These are phyloP conservation scores for Leptocoma aspasia DNA, from an alignment of 2,113 vertebrate species.

Conservation along the genomic window DNA sequence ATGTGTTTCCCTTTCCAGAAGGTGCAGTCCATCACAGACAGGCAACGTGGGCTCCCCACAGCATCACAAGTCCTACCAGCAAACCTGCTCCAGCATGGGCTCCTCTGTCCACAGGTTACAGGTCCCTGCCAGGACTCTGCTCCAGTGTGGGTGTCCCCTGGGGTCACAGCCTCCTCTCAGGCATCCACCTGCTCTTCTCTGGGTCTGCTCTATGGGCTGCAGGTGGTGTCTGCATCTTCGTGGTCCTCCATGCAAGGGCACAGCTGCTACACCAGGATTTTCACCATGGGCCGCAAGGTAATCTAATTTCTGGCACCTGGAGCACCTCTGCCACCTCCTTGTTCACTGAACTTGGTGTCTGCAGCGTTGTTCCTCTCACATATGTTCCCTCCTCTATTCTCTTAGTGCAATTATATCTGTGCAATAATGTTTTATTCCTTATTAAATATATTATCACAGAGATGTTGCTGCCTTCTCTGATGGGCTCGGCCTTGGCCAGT, in stretches of 20 bases:
- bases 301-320: background rate
- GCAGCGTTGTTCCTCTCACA: background rate
- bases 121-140: too few relatives aligned
- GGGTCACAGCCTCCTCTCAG: background rate
- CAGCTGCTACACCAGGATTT: background rate
- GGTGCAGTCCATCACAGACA: background rate
- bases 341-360: background rate
- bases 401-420: background rate
- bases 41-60: accelerated
- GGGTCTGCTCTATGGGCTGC: background rate
- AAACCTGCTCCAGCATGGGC: background rate
- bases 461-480: background rate
- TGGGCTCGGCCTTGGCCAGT: too few relatives aligned
- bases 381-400: background rate
- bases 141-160: accelerated
- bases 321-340: background rate
- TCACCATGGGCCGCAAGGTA: background rate
- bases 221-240: accelerated
- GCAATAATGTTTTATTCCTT: background rate
- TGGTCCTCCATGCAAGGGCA: background rate
- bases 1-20: background rate
- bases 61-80: background rate
- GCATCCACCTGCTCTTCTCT: background rate
- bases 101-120: too few relatives aligned
- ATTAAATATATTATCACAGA: background rate